These are phyloP conservation scores for Trichomycterus rosablanca DNA, from an alignment of 2,113 vertebrate species.

Conservation along the genomic window DNA sequence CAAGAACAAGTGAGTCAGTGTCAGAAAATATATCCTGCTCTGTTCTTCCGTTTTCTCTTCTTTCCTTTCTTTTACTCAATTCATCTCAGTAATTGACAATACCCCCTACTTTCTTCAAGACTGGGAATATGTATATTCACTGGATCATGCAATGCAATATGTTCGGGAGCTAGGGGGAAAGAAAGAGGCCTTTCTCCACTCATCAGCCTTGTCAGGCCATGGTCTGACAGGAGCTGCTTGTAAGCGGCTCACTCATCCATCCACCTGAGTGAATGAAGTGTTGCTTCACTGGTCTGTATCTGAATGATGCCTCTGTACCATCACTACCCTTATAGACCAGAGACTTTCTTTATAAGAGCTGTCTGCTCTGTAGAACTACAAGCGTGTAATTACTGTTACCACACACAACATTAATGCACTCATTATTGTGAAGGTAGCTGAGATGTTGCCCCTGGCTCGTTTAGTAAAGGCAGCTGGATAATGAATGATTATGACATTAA, in stretches of 20 bases:
- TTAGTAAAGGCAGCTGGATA: not conserved
- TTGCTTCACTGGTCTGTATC: conserved; percentile 61
- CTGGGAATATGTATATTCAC: conserved; percentile 54
- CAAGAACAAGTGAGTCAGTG: conserved; percentile 58
- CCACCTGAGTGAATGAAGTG: conserved; percentile 70
- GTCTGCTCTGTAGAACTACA: conserved; percentile 18
- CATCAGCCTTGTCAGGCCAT: conserved; percentile 59
- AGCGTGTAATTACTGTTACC: conserved; percentile 26
- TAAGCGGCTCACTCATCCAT: conserved; percentile 64
- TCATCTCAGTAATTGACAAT: conserved; percentile 35
- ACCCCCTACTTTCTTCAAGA: conserved; percentile 42
- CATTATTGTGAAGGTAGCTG: conserved; percentile 11
- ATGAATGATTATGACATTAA: not conserved
- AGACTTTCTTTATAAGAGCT: conserved; percentile 26
- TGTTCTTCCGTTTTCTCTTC: conserved; percentile 39
- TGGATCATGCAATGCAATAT: conserved; percentile 64
- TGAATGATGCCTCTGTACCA: conserved; percentile 49
- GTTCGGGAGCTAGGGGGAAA: conserved; percentile 53
- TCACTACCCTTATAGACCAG: conserved; percentile 45
- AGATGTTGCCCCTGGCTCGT: conserved; percentile 30
- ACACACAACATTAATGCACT: conserved; percentile 26
- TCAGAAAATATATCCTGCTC: conserved; percentile 49
- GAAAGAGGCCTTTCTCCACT: conserved; percentile 68
- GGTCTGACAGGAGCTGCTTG: conserved; percentile 59
- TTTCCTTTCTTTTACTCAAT: conserved; percentile 44